Evolutionary conservation across 2,113 vertebrate species (phyloP), one percentile per base, ranked within the genome.

Genomic region (Oxyura jamaicensis): DNA sequence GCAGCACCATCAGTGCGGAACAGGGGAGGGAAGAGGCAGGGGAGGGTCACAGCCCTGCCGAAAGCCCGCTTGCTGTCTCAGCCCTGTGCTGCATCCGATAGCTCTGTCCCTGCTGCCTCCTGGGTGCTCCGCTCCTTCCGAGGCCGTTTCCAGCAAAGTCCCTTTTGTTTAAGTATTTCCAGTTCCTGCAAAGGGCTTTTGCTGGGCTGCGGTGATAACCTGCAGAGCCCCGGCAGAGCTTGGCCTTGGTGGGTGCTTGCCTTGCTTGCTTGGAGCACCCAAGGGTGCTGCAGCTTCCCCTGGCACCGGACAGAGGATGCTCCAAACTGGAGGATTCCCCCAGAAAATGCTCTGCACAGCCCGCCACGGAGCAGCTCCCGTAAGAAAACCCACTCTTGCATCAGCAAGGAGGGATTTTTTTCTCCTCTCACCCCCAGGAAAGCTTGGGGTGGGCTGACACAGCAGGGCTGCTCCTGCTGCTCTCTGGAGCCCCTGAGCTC

Each of bases 221-320:
- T 2, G 48, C 48, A 52, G 23, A 74, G 22, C 22, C 17, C 19
- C 6, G 3, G 44, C 31, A 39, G 56, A n/a, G 13, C 58, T 63
- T 1, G 2, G 22, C 22, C 7, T 28, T 31, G 22, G 22, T 2
- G 1, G 1, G 29, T 10, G 44, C 14, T 80, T 48, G 46, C 46
- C 21, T 48, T 48, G 20, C 46, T n/a, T 17, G 18, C 44, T n/a
- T 7, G 79, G 44, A 23, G 26, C 26, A 36, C 50, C n/a, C n/a
- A 52, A 29, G 50, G 46, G 4, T 6, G 3, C n/a, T 28, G 22
- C 29, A 11, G 53, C 8, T 5, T 66, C 44, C 65, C 35, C 1
- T 1, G 25, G 2, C 8, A 8, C 4, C 12, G 10, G 3, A 59
- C 6, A 18, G 56, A 19, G 0, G 1, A 25, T 33, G 22, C 33